Evolutionary conservation across 2,797 vertebrate genomes (phyloP).

Genomic region (Pogonophryne albipinna): DNA sequence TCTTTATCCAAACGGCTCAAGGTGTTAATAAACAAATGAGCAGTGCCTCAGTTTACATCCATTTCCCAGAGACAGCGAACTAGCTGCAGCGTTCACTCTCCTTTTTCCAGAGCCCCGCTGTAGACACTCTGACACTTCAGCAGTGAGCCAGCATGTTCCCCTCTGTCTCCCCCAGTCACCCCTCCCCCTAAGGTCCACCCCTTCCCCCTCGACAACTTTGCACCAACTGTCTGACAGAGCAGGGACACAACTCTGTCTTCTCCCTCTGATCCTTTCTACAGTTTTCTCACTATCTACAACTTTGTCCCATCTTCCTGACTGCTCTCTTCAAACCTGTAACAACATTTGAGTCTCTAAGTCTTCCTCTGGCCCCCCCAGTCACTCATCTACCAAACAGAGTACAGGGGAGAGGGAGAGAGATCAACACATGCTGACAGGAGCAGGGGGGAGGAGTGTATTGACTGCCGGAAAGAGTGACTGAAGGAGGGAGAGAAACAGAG

Average conservation of each 20-base stretch:
- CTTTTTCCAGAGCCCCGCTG: slow-evolving; percentile 63
- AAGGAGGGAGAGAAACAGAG: slow-evolving; percentile 64
- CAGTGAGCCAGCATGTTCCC: slow-evolving; percentile 81
- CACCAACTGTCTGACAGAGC: slow-evolving; percentile 64
- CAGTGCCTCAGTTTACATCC: slow-evolving; percentile 61
- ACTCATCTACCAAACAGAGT: slow-evolving; percentile 57
- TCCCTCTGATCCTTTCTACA: background rate
- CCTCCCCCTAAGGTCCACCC: slow-evolving; percentile 75
- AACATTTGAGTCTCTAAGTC: slow-evolving; percentile 27
- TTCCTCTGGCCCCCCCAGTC: slow-evolving; percentile 45
- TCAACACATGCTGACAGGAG: slow-evolving; percentile 72
- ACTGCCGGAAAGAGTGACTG: slow-evolving; percentile 76
- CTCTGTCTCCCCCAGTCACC: slow-evolving; percentile 67
- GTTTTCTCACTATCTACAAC: slow-evolving; percentile 2
- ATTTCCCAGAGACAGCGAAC: slow-evolving; percentile 44
- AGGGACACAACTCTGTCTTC: slow-evolving; percentile 33
- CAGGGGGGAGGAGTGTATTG: slow-evolving; percentile 67
- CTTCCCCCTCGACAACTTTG: slow-evolving; percentile 63
- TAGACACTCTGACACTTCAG: slow-evolving; percentile 78
- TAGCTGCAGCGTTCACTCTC: slow-evolving; percentile 43
- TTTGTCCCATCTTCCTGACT: slow-evolving; percentile 18
- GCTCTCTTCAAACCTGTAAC: slow-evolving; percentile 46
- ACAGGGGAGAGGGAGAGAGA: slow-evolving; percentile 50
- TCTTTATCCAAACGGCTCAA: slow-evolving; percentile 57
- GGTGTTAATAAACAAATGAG: slow-evolving; percentile 43